Percentiles rank a stretch among this genome's conserved stretches.
Evolutionary conservation across 2,113 vertebrate genomes (phyloP).

Genomic region (Chloebia gouldiae): DNA sequence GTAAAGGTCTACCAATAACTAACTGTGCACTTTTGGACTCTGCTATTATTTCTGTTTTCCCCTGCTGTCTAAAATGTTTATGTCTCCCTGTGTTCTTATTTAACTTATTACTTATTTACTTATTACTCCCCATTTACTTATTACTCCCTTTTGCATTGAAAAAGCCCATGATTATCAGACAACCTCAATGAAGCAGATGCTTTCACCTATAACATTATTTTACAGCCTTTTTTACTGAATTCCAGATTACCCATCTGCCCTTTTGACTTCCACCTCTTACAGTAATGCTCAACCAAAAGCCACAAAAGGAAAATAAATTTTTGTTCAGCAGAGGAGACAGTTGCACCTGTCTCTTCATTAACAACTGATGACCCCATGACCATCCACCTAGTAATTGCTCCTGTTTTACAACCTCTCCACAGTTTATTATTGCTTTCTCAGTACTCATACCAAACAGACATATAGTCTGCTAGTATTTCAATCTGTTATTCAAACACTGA

Average conservation of each 20-base stretch:
- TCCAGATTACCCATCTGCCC: not conserved
- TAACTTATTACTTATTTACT: too few relatives aligned
- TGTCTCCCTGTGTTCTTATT: not conserved
- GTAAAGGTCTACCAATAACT: not conserved
- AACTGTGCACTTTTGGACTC: not conserved
- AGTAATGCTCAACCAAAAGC: not conserved
- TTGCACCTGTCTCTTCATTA: not conserved
- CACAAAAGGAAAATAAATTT: not conserved
- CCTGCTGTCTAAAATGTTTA: not conserved
- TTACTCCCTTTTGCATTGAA: not conserved
- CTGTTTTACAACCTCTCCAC: not conserved
- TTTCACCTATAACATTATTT: not conserved
- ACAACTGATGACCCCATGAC: accelerated
- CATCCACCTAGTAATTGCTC: not conserved
- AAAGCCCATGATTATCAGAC: not conserved
- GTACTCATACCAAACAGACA: not conserved
- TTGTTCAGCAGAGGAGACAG: not conserved
- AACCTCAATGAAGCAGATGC: not conserved
- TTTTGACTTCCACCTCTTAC: not conserved
- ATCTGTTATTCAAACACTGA: not conserved
- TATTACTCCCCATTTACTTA: not conserved
- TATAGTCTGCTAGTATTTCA: not conserved
- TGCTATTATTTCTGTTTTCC: not conserved
- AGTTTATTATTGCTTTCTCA: not conserved
- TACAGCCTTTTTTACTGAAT: not conserved